Evolutionary conservation across 2,888 invertebrate species (phyloP).

Genomic region (Stenoptilia bipunctidactyla): DNA sequence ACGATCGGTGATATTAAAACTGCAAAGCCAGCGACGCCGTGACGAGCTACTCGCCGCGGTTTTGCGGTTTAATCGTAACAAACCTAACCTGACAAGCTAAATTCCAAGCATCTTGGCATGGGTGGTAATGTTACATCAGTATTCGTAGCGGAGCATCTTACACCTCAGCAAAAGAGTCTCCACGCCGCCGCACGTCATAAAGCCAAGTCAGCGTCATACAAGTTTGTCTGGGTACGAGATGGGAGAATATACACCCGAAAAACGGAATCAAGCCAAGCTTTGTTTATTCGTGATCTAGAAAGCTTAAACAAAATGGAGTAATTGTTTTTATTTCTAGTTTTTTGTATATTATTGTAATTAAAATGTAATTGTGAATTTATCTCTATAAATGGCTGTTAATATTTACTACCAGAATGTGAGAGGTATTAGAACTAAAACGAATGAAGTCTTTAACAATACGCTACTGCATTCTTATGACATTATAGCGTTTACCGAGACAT

Average conservation of each 20-base stretch:
- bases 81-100: background rate
- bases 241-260: conserved; percentile 4
- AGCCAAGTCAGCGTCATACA: no score
- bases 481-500: conserved; percentile 1
- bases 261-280: conserved; percentile 2
- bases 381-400: background rate
- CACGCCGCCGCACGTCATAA: background rate
- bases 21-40: conserved; percentile 1
- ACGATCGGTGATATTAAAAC: background rate
- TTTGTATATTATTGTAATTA: background rate
- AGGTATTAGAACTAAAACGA: conserved; percentile 4
- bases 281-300: background rate
- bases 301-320: background rate
- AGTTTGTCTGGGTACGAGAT: background rate
- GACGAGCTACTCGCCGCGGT: background rate
- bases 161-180: background rate
- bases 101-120: background rate
- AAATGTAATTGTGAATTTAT: background rate
- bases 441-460: conserved; percentile 1
- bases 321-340: background rate
- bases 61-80: background rate
- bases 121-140: background rate
- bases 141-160: conserved; percentile 5
- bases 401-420: background rate
- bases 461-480: conserved; percentile 1